Conservation (phyloP, 2,113 vertebrate species). For the Mellivora capensis region DNA sequence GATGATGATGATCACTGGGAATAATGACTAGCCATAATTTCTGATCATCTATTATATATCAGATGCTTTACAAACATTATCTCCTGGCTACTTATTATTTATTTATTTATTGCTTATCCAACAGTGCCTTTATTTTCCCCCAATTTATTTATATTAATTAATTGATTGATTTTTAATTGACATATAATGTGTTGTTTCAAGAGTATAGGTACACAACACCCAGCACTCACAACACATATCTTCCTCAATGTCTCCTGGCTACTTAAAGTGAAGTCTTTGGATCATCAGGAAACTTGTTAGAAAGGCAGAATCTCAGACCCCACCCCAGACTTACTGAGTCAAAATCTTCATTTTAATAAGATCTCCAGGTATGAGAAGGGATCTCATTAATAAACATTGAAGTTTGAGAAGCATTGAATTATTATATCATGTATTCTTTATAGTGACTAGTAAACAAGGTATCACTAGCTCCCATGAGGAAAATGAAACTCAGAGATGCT, state of each 20-base stretch:
- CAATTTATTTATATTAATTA: too few species aligned
- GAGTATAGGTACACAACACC: too few species aligned
- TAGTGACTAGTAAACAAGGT: neutral
- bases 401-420: neutral
- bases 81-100: neutral
- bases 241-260: too few species aligned
- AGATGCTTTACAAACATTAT: neutral
- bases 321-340: neutral
- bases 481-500: neutral
- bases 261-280: neutral
- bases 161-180: too few species aligned
- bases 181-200: too few species aligned
- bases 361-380: neutral
- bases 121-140: too few species aligned
- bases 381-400: neutral
- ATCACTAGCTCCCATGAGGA: neutral
- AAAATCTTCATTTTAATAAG: neutral
- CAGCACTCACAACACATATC: too few species aligned
- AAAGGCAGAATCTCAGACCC: neutral
- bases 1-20: neutral
- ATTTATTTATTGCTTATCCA: too few species aligned
- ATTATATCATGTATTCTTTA: neutral
- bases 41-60: neutral
- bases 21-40: neutral
- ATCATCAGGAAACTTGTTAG: neutral